A percentile compares a stretch with the other conserved stretches of the same genome.
Evolutionary conservation across 2,797 vertebrate species (phyloP).

Genomic region (Malacoctenus gilli): DNA sequence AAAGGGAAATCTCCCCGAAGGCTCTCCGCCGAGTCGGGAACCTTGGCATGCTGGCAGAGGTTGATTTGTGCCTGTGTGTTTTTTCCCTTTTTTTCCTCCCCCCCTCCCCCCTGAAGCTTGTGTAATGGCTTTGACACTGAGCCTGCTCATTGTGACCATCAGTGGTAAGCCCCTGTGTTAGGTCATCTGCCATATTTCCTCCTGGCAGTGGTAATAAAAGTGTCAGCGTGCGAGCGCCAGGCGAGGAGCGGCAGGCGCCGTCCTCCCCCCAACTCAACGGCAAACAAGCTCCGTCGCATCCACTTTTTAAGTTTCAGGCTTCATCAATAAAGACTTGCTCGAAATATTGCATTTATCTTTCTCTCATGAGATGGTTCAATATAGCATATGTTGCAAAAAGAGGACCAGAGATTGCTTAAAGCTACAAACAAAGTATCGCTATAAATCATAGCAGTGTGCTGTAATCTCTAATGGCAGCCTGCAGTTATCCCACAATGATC

Average conservation of each 20-base stretch:
- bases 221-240: constrained; percentile 37
- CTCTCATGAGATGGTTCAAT: constrained; percentile 15
- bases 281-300: constrained; percentile 14
- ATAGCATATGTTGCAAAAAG: constrained; percentile 18
- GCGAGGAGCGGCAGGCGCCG: constrained; percentile 4
- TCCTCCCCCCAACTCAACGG: constrained; percentile 22
- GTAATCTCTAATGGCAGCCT: constrained; percentile 35
- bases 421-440: constrained; percentile 16
- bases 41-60: constrained; percentile 46
- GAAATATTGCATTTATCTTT: constrained; percentile 9
- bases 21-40: constrained; percentile 41
- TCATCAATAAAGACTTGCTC: constrained; percentile 5
- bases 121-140: constrained; percentile 74
- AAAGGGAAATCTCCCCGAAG: constrained; percentile 56
- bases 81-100: constrained; percentile 47
- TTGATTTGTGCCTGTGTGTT: constrained; percentile 65
- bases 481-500: constrained; percentile 34
- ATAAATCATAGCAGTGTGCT: constrained; percentile 25
- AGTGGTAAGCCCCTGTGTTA: constrained; percentile 65
- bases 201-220: constrained; percentile 52
- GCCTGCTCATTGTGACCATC: constrained; percentile 68
- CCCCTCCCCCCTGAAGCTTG: constrained; percentile 40
- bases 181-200: constrained; percentile 65
- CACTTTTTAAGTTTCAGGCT: constrained; percentile 22
- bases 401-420: constrained; percentile 5